A percentile compares a stretch with the other conserved stretches of the same genome.
These are phyloP conservation scores for Rhadina sibilatrix DNA, from an alignment of 2,113 vertebrate species.

Conservation along the genomic window DNA sequence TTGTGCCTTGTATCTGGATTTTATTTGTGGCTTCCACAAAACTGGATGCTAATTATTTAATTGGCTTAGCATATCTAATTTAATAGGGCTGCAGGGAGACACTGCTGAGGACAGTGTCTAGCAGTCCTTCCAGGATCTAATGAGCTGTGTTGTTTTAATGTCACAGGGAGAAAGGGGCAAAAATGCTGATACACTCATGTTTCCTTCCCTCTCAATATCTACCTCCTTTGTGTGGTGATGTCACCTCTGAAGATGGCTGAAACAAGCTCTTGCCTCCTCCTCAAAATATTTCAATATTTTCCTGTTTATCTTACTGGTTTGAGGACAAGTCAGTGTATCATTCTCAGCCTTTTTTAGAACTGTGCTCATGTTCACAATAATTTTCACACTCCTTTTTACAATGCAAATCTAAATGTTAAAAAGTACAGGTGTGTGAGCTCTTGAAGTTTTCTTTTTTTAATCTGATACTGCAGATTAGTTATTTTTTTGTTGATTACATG, in stretches of 20 bases:
- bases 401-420: neutral
- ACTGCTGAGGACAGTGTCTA: neutral
- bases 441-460: neutral
- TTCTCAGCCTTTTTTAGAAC: neutral
- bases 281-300: neutral
- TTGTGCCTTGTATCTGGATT: neutral
- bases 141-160: neutral
- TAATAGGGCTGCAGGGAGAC: neutral
- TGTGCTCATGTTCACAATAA: neutral
- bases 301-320: neutral
- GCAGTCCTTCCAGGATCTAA: neutral
- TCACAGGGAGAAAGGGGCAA: neutral
- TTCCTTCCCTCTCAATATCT: neutral
- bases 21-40: neutral
- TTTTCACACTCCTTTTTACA: neutral
- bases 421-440: neutral
- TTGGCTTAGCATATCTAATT: neutral
- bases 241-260: neutral
- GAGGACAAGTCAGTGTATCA: neutral
- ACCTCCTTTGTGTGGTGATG: neutral
- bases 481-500: neutral
- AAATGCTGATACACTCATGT: neutral
- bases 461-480: neutral
- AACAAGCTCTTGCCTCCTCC: neutral
- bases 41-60: neutral